A percentile compares a stretch with the other conserved stretches of the same genome.
Evolutionary conservation across 2,797 vertebrate species (phyloP).

Genomic region (Amazona finschi): DNA sequence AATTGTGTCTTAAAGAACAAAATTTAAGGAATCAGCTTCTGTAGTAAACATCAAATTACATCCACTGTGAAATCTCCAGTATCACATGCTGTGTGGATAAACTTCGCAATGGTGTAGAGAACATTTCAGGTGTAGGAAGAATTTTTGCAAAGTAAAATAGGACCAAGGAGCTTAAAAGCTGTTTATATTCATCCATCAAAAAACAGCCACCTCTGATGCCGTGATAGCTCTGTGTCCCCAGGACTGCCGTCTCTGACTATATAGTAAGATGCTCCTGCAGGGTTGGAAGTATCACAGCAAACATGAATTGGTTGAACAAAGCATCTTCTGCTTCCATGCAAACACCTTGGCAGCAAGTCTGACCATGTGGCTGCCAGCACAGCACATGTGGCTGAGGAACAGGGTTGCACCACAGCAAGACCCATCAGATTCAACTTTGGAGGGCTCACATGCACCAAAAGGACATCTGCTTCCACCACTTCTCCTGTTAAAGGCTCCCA

Average conservation of each 20-base stretch:
- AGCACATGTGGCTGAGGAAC: background rate
- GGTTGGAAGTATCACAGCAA: background rate
- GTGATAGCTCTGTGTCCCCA: background rate
- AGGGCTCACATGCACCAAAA: background rate
- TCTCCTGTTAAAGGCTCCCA: background rate
- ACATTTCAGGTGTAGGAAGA: background rate
- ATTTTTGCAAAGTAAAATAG: background rate
- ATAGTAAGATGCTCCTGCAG: background rate
- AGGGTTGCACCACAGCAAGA: background rate
- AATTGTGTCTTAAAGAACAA: background rate
- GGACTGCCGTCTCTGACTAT: background rate
- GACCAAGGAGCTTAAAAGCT: background rate
- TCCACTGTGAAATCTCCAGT: background rate
- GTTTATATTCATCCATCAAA: background rate
- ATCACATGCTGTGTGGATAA: background rate
- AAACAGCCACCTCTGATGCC: background rate
- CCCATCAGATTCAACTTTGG: background rate
- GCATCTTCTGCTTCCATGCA: no score
- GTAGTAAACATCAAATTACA: background rate
- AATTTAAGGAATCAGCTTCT: background rate
- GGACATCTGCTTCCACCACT: background rate
- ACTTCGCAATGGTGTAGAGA: background rate
- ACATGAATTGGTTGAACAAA: background rate
- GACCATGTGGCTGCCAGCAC: fast-evolving
- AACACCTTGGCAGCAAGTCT: background rate